Evolutionary conservation across 2,888 invertebrate genomes (phyloP).

Genomic region (Conus canariensis): DNA sequence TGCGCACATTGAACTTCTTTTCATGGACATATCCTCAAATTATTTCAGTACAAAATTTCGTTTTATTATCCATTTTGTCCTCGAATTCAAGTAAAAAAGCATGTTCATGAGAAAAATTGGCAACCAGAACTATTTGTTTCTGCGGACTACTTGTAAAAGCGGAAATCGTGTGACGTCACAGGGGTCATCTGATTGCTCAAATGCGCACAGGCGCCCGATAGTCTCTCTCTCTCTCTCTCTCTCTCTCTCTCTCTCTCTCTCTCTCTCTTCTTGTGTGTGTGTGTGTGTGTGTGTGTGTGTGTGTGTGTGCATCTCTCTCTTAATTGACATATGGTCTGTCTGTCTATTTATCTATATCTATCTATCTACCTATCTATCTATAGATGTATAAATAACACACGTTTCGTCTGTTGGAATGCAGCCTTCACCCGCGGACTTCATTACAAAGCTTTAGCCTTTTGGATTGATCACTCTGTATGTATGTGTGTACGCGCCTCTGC

Average conservation of each 20-base stretch:
- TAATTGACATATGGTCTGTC: too few species aligned
- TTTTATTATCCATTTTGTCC: background rate
- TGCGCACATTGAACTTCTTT: background rate
- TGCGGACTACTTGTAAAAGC: constrained; percentile 23
- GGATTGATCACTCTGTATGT: background rate
- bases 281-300: too few species aligned
- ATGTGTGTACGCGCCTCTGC: background rate
- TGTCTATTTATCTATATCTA: too few species aligned
- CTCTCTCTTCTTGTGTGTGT: too few species aligned
- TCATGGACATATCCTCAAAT: background rate
- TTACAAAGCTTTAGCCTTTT: too few species aligned
- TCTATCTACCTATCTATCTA: too few species aligned
- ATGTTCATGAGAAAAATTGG: background rate
- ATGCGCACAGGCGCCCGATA: background rate
- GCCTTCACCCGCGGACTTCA: too few species aligned
- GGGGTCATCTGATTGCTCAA: constrained; percentile 17
- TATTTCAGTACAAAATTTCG: background rate
- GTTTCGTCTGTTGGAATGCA: too few species aligned
- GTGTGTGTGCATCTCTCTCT: too few species aligned
- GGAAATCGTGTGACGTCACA: constrained; percentile 29
- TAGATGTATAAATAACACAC: too few species aligned
- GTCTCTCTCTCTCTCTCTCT: background rate
- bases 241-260: too few species aligned
- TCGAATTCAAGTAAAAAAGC: background rate
- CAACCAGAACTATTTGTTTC: constrained; percentile 14